Base-by-base conservation (phyloP, 2,113 vertebrate genomes). In the Lagopus muta region DNA sequence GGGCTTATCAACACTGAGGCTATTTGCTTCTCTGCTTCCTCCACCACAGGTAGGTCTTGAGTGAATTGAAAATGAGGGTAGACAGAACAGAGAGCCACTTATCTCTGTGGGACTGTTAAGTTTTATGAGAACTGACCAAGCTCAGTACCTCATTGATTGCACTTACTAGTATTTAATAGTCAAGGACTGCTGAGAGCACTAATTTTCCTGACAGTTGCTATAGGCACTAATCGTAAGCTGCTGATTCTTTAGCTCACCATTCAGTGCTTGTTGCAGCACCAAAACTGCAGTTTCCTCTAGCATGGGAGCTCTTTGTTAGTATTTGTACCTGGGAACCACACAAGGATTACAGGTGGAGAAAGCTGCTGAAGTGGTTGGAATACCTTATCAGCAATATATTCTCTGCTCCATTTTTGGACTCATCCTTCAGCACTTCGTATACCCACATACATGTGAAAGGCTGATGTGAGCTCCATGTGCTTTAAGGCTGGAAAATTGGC, bases 401-500 rank as follows among this genome's bases (percentile, higher is more conserved):
- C 45, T 25, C 40, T 5, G n/a, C n/a, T 71, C 50, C 27, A 10
- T 19, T 80, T 42, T 66, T 20, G 6, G 13, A 71, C 50, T 55
- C 3, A 1, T 54, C 38, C 1, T 1, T 19, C 45, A 24, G 25
- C 47, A 71, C 0, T 0, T 18, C 38, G 18, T 28, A 18, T 17
- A 3, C 11, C 20, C n/a, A 28, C 45, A 13, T 1, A 8, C 27
- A 32, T 4, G 0, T 4, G 11, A 28, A 50, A 61, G 47, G 64
- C 78, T 36, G 52, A 34, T 7, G 11, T 1, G 5, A 89, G 47
- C 64, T 72, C 42, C 24, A 19, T 4, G 5, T 0, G 3, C 57
- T 54, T 69, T 43, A 54, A 43, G 54, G 69, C 36, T 66, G 61
- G 45, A 36, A 67, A 65, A 42, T 83, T 75, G 73, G 36, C 67